Evolutionary conservation across 2,888 invertebrate genomes (phyloP).

Genomic region (Epistrophella euchroma): DNA sequence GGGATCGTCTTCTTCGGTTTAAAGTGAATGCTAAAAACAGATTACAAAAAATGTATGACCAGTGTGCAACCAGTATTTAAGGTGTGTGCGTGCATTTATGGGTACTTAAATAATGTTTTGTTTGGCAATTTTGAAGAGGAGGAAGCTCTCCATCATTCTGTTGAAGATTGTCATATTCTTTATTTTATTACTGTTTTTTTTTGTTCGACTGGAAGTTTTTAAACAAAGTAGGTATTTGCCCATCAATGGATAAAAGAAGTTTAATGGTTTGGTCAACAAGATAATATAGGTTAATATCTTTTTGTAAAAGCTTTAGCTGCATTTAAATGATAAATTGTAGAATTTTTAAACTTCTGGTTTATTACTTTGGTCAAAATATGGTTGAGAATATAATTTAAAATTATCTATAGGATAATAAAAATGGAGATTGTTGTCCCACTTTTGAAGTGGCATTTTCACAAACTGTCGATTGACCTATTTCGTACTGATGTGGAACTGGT

Average conservation of each 20-base stretch:
- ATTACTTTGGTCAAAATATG: background rate
- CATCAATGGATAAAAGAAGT: conserved; percentile 41
- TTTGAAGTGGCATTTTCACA: background rate
- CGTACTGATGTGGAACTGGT: no score
- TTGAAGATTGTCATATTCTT: conserved; percentile 23
- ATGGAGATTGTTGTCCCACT: background rate
- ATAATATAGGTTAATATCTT: conserved; percentile 67
- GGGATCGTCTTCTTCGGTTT: conserved; percentile 10
- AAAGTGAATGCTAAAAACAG: conserved; percentile 29
- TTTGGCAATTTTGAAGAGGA: conserved; percentile 27
- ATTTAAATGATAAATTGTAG: conserved; percentile 49
- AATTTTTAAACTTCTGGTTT: conserved; percentile 21
- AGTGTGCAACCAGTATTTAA: background rate
- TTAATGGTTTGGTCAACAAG: conserved; percentile 55
- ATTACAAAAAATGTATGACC: conserved; percentile 21
- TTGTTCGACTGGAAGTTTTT: background rate
- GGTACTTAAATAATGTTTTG: conserved; percentile 29
- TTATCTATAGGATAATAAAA: background rate
- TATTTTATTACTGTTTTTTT: conserved; percentile 21
- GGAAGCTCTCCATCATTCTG: conserved; percentile 33
- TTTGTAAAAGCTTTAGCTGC: conserved; percentile 16
- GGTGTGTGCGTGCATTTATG: conserved; percentile 33
- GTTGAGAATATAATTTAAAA: background rate
- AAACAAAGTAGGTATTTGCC: conserved; percentile 21
- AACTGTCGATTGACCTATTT: no score